Evolutionary conservation across 2,113 vertebrate species (phyloP), one percentile per base, ranked within the genome.

Genomic region (Donacobius atricapilla): DNA sequence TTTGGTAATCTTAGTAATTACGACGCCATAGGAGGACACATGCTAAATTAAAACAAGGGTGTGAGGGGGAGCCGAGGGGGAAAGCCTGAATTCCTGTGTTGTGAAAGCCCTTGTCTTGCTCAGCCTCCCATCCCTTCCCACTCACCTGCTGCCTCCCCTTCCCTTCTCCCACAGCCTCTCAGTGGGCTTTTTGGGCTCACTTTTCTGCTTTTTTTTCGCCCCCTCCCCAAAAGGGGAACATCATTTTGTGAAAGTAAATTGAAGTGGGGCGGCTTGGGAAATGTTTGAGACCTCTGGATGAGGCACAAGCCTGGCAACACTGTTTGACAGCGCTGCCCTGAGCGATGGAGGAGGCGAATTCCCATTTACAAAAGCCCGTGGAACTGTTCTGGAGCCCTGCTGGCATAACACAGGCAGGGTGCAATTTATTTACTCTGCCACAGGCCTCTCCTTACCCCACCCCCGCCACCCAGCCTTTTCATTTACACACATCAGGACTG

Each of bases 1-100:
- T 98, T 98, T 96, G 97, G 96, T 98, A 98, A 98, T 98, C 97
- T 97, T 96, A 96, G 97, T 98, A 98, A 98, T 98, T 98, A 98
- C 95, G 73, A 96, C 92, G 77, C 97, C 91, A 91, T 97, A 95
- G 97, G 97, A 97, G 96, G 96, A 98, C 54, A 77, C 97, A 94
- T 94, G 95, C 96, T 94, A 97, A 94, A 96, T 96, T 96, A 92
- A 96, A 96, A 92, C 75, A 88, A 86, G 87, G 81, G 92, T 77
- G 56, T 1, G 47, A 68, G 75, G 87, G 53, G 57, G 86, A 57
- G 18, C 30, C 0, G 2, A 2, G 15, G 79, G 87, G 77, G 54
- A 87, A 40, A 75, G 44, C 24, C 48, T 83, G 90, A 83, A 97
- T 97, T 97, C 94, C 93, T 94, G 66, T 50, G 85, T 91, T 83